Evolutionary conservation across 2,113 vertebrate species (phyloP), one percentile per base, ranked within the genome.

Genomic region (Plotosus lineatus): DNA sequence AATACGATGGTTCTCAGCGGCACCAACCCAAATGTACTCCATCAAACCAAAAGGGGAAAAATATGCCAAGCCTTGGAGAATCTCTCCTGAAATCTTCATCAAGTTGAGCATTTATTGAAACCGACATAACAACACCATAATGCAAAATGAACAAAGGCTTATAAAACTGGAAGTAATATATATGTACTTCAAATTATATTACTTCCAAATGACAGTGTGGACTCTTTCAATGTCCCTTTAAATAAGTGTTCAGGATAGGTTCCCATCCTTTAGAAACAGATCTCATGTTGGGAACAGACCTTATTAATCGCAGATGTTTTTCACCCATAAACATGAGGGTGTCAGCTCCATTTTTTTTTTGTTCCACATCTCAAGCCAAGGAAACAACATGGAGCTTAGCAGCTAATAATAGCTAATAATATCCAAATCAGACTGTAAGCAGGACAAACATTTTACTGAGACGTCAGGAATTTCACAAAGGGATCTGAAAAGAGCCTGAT

Each of bases 381-480:
- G 88, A 77, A 77, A 90, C 85, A 91, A 88, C 88, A 90, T 79
- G 86, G 81, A 89, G 86, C 65, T 78, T 78, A 75, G 61, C 84
- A 83, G 55, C 86, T 91, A 92, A 92, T 91, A 91, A 93, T 90
- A 83, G 55, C 86, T 91, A 92, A 92, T 91, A 91, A 93, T 90
- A 92, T 80, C 87, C 90, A 83, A 85, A 84, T 84, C 86, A 82
- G 76, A 86, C 88, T 84, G 88, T 91, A 92, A 91, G 92, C 90
- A 90, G 89, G 89, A 86, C 85, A 78, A 87, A 87, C 83, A 82
- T 90, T 88, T 89, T 86, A 89, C 90, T 86, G 88, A 91, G 90
- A 85, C 88, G 86, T 91, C 84, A 88, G 87, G 86, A 92, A 92
- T 90, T 88, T 83, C 85, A 87, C 80, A 85, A 78, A 84, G 81